These are phyloP conservation scores for Ferdinandea cuprea DNA, from an alignment of 2,888 invertebrate genomes.

Conservation along the genomic window DNA sequence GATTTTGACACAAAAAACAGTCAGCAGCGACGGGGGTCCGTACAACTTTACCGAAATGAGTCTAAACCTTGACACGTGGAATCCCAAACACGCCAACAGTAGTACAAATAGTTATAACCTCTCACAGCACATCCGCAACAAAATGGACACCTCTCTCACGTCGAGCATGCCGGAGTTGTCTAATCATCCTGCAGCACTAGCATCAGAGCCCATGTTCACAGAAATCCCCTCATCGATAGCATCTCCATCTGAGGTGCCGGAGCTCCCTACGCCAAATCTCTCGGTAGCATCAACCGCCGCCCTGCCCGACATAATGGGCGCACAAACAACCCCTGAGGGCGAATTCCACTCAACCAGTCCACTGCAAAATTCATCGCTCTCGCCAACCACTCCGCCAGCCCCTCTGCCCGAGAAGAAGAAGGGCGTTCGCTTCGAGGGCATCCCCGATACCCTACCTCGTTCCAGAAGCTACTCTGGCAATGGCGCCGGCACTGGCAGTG, in stretches of 20 bases:
- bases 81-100: conserved; percentile 81
- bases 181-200: conserved; percentile 74
- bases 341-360: conserved; percentile 80
- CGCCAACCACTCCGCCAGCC: conserved; percentile 75
- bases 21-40: conserved; percentile 83
- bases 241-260: conserved; percentile 79
- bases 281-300: conserved; percentile 84
- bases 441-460: conserved; percentile 83
- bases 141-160: conserved; percentile 81
- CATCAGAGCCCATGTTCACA: conserved; percentile 73
- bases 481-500: conserved; percentile 79
- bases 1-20: conserved; percentile 80
- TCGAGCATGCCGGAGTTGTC: conserved; percentile 87
- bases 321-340: conserved; percentile 79
- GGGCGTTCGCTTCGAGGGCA: conserved; percentile 83
- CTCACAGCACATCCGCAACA: conserved; percentile 79
- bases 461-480: conserved; percentile 85
- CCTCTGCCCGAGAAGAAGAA: conserved; percentile 80
- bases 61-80: conserved; percentile 85
- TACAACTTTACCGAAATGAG: conserved; percentile 85
- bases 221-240: conserved; percentile 72
- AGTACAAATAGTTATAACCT: conserved; percentile 80
- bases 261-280: conserved; percentile 83
- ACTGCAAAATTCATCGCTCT: conserved; percentile 79
- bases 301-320: conserved; percentile 80